phyloP scores from a whole-genome alignment of 2,888 invertebrate genomes.

The Empis stercorea region DNA sequence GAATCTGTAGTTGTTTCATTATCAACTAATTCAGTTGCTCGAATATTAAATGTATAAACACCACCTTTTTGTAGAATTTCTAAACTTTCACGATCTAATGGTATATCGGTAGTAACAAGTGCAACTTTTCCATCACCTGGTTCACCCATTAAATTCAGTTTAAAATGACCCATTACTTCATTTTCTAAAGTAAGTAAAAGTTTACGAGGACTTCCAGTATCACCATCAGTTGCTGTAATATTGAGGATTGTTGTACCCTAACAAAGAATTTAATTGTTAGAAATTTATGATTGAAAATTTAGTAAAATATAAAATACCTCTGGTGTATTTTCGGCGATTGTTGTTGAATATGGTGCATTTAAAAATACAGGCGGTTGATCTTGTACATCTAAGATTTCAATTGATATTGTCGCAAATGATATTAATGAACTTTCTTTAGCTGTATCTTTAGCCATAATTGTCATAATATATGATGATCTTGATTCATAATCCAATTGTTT shows the following conservation, averaged over 20 bases:
- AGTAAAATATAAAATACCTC: slow-evolving; percentile 37
- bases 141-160: slow-evolving; percentile 39
- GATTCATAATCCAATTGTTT: slow-evolving; percentile 64
- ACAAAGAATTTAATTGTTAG: background rate
- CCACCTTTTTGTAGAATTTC: slow-evolving; percentile 64
- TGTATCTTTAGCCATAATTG: slow-evolving; percentile 51
- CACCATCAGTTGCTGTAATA: slow-evolving; percentile 67
- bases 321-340: slow-evolving; percentile 59
- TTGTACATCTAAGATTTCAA: slow-evolving; percentile 64
- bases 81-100: slow-evolving; percentile 63
- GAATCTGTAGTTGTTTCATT: slow-evolving; percentile 56
- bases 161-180: slow-evolving; percentile 56
- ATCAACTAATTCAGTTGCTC: slow-evolving; percentile 62
- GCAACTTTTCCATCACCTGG: slow-evolving; percentile 43
- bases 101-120: slow-evolving; percentile 48
- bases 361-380: slow-evolving; percentile 73
- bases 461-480: slow-evolving; percentile 56
- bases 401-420: slow-evolving; percentile 59
- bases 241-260: slow-evolving; percentile 52
- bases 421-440: slow-evolving; percentile 47
- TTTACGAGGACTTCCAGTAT: slow-evolving; percentile 57
- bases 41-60: slow-evolving; percentile 56
- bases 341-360: slow-evolving; percentile 67
- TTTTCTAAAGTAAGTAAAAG: slow-evolving; percentile 55
- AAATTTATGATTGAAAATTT: background rate